Evolutionary conservation across 2,113 vertebrate species (phyloP).

Genomic region (Danionella cerebrum): DNA sequence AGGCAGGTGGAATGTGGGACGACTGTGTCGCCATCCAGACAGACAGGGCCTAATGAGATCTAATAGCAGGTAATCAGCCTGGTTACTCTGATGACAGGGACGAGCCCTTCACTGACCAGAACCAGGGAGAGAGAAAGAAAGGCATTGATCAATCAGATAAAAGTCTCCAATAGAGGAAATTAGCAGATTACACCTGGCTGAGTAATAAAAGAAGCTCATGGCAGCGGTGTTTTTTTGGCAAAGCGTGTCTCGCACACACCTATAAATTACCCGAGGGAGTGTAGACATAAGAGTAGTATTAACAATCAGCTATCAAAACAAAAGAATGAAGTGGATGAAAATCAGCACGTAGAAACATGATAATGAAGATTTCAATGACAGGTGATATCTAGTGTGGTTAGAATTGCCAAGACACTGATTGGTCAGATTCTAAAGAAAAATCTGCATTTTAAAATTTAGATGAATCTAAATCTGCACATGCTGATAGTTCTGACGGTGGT

Average conservation of each 20-base stretch:
- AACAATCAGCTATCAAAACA: neutral
- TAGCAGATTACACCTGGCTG: neutral
- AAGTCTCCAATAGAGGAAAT: neutral
- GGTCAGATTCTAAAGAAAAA: too few species aligned
- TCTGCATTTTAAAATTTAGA: too few species aligned
- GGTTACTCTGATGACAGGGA: slow-evolving; percentile 56
- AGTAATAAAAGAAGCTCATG: neutral
- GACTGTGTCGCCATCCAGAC: slow-evolving; percentile 50
- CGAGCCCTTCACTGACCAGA: slow-evolving; percentile 42
- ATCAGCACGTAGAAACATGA: too few species aligned
- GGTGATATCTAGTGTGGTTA: too few species aligned
- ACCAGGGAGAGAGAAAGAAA: slow-evolving; percentile 35
- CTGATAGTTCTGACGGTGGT: too few species aligned
- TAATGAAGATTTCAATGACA: too few species aligned
- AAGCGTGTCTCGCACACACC: neutral
- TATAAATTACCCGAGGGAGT: neutral
- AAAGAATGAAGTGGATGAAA: too few species aligned
- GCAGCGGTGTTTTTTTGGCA: neutral
- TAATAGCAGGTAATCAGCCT: slow-evolving; percentile 65
- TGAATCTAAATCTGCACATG: too few species aligned
- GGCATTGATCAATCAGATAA: neutral
- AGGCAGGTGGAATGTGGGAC: slow-evolving; percentile 37
- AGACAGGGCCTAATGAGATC: slow-evolving; percentile 63
- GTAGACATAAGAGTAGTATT: neutral
- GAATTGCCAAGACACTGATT: too few species aligned